phyloP scores from a whole-genome alignment of 2,888 invertebrate genomes.

The Eueremaeus valkanovi region DNA sequence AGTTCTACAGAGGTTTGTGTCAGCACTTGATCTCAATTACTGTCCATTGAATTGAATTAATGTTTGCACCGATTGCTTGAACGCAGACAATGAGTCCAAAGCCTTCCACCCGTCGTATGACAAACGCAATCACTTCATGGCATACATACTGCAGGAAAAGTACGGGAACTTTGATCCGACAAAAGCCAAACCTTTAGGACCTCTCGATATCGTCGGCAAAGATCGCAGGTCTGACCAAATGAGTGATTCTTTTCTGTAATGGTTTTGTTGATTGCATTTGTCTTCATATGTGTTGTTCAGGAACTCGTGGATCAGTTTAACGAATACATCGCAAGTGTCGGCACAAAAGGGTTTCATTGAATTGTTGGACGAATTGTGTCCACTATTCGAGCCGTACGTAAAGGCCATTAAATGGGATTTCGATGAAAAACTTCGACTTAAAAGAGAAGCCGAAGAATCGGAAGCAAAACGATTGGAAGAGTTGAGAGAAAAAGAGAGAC shows the following conservation, averaged over 20 bases:
- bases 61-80: too few species aligned
- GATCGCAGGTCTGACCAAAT: constrained; percentile 64
- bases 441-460: constrained; percentile 49
- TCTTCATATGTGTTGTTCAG: too few species aligned
- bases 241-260: constrained; percentile 12
- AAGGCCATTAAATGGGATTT: constrained; percentile 85
- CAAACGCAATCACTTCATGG: constrained; percentile 83
- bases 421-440: constrained; percentile 66
- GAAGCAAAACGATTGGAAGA: constrained; percentile 60
- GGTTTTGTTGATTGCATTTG: constrained; percentile 11
- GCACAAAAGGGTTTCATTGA: constrained; percentile 91
- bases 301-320: constrained; percentile 87
- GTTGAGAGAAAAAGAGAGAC: constrained; percentile 52
- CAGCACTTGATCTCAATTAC: constrained; percentile 10
- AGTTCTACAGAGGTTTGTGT: constrained; percentile 89
- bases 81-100: constrained; percentile 96
- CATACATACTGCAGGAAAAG: constrained; percentile 83
- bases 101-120: constrained; percentile 90
- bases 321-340: constrained; percentile 74
- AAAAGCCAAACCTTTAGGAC: constrained; percentile 74
- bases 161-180: constrained; percentile 75
- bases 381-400: constrained; percentile 82
- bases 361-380: constrained; percentile 76
- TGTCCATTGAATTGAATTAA: too few species aligned
- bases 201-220: constrained; percentile 89